phyloP scores from a whole-genome alignment of 1,140 invertebrate genomes.

The Calephelis virginiensis region DNA sequence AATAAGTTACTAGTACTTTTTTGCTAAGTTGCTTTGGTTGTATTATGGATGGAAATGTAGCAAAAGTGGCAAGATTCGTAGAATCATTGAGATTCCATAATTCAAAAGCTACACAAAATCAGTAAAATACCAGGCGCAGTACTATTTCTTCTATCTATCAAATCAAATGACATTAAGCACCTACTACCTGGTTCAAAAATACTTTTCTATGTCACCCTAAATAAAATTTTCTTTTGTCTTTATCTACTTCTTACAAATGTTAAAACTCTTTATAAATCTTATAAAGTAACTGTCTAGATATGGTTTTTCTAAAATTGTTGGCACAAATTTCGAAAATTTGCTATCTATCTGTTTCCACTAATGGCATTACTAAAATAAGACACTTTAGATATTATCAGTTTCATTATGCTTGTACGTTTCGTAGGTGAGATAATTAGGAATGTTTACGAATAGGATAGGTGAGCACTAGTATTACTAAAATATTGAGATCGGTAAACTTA shows the following conservation, averaged over 20 bases:
- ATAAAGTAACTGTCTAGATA: constrained; percentile 56
- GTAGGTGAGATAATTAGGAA: constrained; percentile 55
- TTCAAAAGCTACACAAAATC: constrained; percentile 62
- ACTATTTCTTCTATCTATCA: constrained; percentile 68
- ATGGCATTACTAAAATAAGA: constrained; percentile 76
- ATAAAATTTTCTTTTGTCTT: constrained; percentile 60
- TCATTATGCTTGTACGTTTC: constrained; percentile 52
- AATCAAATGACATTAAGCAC: constrained; percentile 69
- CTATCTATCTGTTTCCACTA: constrained; percentile 69
- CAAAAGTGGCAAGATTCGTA: constrained; percentile 69
- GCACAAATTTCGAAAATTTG: constrained; percentile 71
- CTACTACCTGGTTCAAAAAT: constrained; percentile 74
- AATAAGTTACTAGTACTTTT: constrained; percentile 49
- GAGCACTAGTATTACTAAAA: constrained; percentile 37
- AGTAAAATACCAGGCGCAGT: constrained; percentile 61
- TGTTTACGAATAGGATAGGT: constrained; percentile 53
- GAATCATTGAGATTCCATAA: constrained; percentile 48
- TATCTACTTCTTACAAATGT: constrained; percentile 56
- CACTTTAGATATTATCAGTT: constrained; percentile 73
- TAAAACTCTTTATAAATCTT: constrained; percentile 51
- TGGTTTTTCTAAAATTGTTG: constrained; percentile 59
- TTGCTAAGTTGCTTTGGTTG: constrained; percentile 57
- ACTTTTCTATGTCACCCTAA: constrained; percentile 70
- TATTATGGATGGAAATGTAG: constrained; percentile 72
- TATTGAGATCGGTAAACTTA: constrained; percentile 26